A percentile compares a stretch with the other conserved stretches of the same genome.
Evolutionary conservation across 2,113 vertebrate genomes (phyloP).

Genomic region (Arizona elegans): DNA sequence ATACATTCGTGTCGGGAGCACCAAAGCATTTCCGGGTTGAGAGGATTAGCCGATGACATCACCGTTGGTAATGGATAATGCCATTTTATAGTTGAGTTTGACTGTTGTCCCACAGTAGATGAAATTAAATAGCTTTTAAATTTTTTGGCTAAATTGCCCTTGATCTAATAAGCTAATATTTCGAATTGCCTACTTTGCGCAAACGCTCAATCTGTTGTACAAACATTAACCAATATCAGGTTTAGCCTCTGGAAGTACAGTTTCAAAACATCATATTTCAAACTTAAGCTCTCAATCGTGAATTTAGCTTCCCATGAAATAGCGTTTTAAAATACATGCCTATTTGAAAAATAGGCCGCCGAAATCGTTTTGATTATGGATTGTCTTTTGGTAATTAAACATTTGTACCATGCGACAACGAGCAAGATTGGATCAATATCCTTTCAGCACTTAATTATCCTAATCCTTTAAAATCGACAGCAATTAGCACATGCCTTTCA

Average conservation of each 20-base stretch:
- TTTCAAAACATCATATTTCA: slow-evolving; percentile 26
- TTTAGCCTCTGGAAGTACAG: background rate
- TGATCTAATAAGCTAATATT: background rate
- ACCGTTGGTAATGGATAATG: background rate
- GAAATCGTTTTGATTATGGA: slow-evolving; percentile 21
- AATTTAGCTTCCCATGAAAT: background rate
- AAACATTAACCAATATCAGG: background rate
- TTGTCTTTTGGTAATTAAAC: slow-evolving; percentile 37
- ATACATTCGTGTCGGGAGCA: background rate
- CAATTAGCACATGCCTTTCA: background rate
- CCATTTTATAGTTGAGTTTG: background rate
- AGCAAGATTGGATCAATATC: slow-evolving; percentile 28
- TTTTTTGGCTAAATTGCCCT: background rate
- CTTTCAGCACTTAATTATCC: slow-evolving; percentile 36
- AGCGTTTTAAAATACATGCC: background rate
- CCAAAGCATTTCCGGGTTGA: background rate
- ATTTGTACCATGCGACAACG: slow-evolving; percentile 12
- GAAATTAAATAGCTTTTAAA: background rate
- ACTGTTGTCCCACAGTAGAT: background rate
- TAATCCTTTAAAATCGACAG: slow-evolving; percentile 8
- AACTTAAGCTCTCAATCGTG: background rate
- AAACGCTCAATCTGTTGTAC: background rate
- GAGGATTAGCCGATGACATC: background rate
- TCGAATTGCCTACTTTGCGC: background rate
- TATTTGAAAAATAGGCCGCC: slow-evolving; percentile 23